A percentile compares a stretch with the other conserved stretches of the same genome.
phyloP scores from a whole-genome alignment of 2,113 vertebrate species.

The Caranx melampygus region DNA sequence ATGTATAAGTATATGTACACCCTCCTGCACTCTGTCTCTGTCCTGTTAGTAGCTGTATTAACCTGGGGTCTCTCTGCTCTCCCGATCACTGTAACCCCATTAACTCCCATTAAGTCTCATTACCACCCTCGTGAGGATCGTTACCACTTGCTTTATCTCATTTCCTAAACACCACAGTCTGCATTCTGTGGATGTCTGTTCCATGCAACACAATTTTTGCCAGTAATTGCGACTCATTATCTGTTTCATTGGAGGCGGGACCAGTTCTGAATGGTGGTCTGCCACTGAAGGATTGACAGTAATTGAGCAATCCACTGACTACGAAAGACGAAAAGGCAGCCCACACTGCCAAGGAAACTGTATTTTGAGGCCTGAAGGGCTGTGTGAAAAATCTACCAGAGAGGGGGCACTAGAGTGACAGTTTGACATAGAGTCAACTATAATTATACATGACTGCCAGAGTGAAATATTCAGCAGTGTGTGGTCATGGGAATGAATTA shows the following conservation, averaged over 20 bases:
- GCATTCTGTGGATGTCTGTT: constrained; percentile 51
- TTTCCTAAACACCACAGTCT: constrained; percentile 63
- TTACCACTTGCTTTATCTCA: constrained; percentile 65
- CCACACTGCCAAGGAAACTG: constrained; percentile 23
- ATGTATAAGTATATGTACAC: neutral
- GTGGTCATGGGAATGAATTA: constrained; percentile 74
- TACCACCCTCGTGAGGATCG: constrained; percentile 62
- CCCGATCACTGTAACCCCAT: constrained; percentile 77
- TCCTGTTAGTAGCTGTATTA: constrained; percentile 73
- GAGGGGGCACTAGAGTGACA: constrained; percentile 59
- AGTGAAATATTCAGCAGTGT: constrained; percentile 68
- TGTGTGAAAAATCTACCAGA: constrained; percentile 37
- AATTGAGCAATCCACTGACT: constrained; percentile 63
- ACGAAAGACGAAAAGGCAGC: constrained; percentile 29
- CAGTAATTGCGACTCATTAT: constrained; percentile 31
- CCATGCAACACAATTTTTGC: constrained; percentile 15
- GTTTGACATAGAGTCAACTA: constrained; percentile 69
- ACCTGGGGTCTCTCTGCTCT: constrained; percentile 71
- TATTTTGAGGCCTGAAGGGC: constrained; percentile 31
- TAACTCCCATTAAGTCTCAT: constrained; percentile 80
- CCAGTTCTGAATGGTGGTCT: constrained; percentile 39
- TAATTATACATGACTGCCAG: constrained; percentile 75
- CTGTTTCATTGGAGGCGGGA: constrained; percentile 16
- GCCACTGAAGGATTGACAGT: constrained; percentile 59
- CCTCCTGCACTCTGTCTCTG: constrained; percentile 47